These are phyloP conservation scores for Phalloptychus januarius DNA, from an alignment of 2,797 vertebrate species.

Conservation along the genomic window DNA sequence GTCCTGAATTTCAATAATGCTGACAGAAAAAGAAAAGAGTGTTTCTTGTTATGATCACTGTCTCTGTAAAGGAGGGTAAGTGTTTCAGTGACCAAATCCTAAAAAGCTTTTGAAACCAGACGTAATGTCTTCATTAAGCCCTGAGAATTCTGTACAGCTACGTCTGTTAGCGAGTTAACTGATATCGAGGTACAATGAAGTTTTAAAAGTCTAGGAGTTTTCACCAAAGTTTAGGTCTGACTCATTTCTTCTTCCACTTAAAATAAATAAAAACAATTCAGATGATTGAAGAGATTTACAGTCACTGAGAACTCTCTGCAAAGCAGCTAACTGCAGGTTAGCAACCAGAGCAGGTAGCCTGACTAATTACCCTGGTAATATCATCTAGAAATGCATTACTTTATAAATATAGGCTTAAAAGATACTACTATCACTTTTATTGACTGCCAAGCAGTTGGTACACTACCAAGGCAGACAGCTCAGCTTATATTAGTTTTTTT, in stretches of 20 bases:
- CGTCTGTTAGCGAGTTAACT: constrained; percentile 2
- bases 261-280: neutral
- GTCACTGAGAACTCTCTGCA: neutral
- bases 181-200: neutral
- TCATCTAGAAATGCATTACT: neutral
- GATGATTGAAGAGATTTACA: neutral
- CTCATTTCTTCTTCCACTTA: neutral
- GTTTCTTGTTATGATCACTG: neutral
- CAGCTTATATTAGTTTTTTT: neutral
- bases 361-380: neutral
- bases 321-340: neutral
- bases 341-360: neutral
- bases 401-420: neutral
- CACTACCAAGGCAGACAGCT: neutral
- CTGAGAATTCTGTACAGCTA: neutral
- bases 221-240: neutral
- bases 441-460: neutral
- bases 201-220: neutral
- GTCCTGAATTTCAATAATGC: neutral
- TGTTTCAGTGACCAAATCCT: neutral
- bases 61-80: constrained; percentile 4
- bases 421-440: neutral
- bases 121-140: neutral
- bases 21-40: neutral
- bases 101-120: neutral